These are phyloP conservation scores for Lacanobia oleracea DNA, from an alignment of 2,888 invertebrate species.

Conservation along the genomic window DNA sequence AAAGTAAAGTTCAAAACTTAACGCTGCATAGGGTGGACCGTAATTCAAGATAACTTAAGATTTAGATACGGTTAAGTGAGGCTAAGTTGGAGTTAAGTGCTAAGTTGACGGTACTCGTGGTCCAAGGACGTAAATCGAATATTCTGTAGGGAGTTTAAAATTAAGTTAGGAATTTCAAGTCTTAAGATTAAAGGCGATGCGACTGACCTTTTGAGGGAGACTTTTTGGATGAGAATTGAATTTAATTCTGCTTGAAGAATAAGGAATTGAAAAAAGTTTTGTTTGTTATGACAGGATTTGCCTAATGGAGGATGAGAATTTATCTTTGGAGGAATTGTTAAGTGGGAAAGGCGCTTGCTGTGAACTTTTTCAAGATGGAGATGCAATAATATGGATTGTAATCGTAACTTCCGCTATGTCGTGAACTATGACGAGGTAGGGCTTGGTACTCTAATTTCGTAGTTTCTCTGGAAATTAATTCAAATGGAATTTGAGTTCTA, in stretches of 20 bases:
- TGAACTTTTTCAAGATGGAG: neutral
- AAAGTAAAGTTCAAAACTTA: slow-evolving; percentile 77
- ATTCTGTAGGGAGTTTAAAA: slow-evolving; percentile 72
- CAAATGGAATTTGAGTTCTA: no score
- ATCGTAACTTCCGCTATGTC: neutral
- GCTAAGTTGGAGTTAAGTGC: slow-evolving; percentile 83
- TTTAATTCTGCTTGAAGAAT: slow-evolving; percentile 18
- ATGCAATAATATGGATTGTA: neutral
- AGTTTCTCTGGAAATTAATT: no score
- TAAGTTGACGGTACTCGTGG: slow-evolving; percentile 73
- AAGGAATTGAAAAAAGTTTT: slow-evolving; percentile 42
- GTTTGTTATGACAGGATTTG: slow-evolving; percentile 40
- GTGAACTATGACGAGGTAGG: neutral
- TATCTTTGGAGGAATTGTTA: slow-evolving; percentile 4
- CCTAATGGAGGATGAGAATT: slow-evolving; percentile 25
- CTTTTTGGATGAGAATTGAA: slow-evolving; percentile 35
- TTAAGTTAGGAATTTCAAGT: slow-evolving; percentile 64
- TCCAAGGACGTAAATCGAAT: slow-evolving; percentile 67
- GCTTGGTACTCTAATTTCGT: no score
- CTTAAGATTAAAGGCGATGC: slow-evolving; percentile 52
- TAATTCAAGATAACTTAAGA: slow-evolving; percentile 83
- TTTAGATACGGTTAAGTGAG: slow-evolving; percentile 82
- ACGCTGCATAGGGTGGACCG: slow-evolving; percentile 78
- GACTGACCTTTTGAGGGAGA: slow-evolving; percentile 44
- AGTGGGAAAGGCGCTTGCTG: neutral